Base-by-base conservation (phyloP, 2,888 invertebrate genomes). In the Archaeoteleia sp. region DNA sequence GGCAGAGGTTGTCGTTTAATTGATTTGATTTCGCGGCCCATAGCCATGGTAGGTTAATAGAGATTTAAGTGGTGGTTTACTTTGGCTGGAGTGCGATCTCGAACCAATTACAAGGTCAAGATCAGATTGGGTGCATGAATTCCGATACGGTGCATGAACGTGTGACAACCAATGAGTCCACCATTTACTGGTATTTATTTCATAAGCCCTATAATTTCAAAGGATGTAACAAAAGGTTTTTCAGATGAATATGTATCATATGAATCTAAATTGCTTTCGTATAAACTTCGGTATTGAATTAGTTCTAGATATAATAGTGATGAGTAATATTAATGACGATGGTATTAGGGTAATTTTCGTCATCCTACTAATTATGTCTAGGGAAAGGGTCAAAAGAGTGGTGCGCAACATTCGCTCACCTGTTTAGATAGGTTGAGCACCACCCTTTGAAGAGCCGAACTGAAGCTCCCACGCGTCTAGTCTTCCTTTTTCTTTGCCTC, bases 401-500 rank as follows among this genome's bases (percentile, higher is more conserved):
- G 55, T 35, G 57, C 14, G 58, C 66, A 69, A 78, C 74, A 76
- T 76, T 74, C 74, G 77, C 72, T 79, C 78, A 78, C 78, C 79
- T 79, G 78, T 63, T 68, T 58, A 73, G 68, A 63, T 73, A 79
- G 73, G 78, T 82, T 81, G 79, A 81, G 81, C 79, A 81, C 81
- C 78, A 67, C 70, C 76, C 76, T 67, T 68, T 71, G 45, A 54
- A 67, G 63, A 74, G 63, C 72, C 75, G 57, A 78, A 77, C 78
- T 78, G 39, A 14, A 49, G 68, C 82, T 82, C 82, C 81, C 82
- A 82, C 82, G 81, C 81, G 78, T 79, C 74, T 69, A 54, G 54
- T 70, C 68, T 72, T 72, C 61, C 66, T 62, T 72, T 62, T 63
- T 68, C 57, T 66, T n/a, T 25, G 42, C 13, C 29, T 42, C 37